Conservation (phyloP, 2,113 vertebrate genomes). For the Psittacus erithacus region DNA sequence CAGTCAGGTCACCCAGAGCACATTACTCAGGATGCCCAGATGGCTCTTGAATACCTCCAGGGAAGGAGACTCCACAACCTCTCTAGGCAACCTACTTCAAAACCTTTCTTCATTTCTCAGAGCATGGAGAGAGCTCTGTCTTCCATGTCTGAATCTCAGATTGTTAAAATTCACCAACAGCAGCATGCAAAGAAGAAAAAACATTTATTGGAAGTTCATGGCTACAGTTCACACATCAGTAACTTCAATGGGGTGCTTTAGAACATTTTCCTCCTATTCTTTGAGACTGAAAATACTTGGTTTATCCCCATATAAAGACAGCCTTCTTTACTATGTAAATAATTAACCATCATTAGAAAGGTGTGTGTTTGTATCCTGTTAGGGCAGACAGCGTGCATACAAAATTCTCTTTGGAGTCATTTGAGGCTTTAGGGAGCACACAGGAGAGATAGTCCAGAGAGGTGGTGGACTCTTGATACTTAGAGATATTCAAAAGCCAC, state of each 20-base stretch:
- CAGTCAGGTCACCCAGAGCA: neutral
- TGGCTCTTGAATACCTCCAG: neutral
- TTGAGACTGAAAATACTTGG: neutral
- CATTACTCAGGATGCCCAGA: neutral
- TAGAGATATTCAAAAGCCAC: neutral
- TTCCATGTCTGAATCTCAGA: neutral
- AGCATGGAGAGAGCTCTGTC: neutral
- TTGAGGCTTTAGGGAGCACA: neutral
- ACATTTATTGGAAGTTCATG: neutral
- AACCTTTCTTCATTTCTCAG: neutral
- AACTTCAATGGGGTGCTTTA: neutral
- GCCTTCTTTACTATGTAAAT: neutral
- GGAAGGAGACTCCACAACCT: neutral
- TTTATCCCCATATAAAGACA: neutral
- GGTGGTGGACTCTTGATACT: neutral
- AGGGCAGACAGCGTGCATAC: neutral
- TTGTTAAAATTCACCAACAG: neutral
- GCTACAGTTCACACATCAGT: neutral
- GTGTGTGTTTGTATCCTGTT: neutral
- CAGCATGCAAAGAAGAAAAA: neutral
- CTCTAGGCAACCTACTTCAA: neutral
- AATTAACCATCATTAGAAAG: neutral
- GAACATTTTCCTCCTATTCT: neutral
- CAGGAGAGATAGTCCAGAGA: neutral
- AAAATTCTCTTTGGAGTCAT: neutral